Base-by-base conservation (phyloP, 2,113 vertebrate species). In the Chaetodon auriga region DNA sequence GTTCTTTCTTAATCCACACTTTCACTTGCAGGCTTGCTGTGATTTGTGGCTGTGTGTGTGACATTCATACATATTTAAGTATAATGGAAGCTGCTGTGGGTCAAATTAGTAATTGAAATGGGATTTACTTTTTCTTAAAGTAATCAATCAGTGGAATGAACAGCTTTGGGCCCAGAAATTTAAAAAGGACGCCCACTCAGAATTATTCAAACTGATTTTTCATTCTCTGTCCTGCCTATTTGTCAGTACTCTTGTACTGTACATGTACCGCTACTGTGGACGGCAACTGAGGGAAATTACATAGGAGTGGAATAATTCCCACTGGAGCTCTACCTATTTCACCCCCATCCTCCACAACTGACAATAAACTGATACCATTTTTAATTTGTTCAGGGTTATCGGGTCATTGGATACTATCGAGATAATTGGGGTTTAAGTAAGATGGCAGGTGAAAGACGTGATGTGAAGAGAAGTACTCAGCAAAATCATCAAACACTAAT, bases 91-190 rank as follows among this genome's bases (percentile, higher is more conserved):
- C 69, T 55, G 54, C 70, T 65, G 41, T 23, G 54, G 88, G 83
- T 89, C 57, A 68, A 64, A 89, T 88, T 84, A 63, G 78, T 84
- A 81, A 76, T 73, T 64, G 70, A 74, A 80, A 71, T 72, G 55
- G 64, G 75, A 85, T 84, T 88, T 78, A 36, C 63, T 68, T 82
- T 87, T 78, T 78, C 63, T 65, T 73, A 63, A 69, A 62, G 64
- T 70, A 51, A 81, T 76, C 82, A 80, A 69, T 87, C 70, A 83
- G 11, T 68, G 54, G 51, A 68, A 69, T 73, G 73, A 75, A 76
- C 45, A 77, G 80, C 68, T 83, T 60, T 73, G 71, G 51, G 64
- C 55, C 18, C 16, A 72, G 21, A 68, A 66, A 63, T 69, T 15
- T 7, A 30, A 53, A 84, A 55, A 48, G 30, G 11, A 81, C 58